Base-by-base conservation (phyloP, 2,797 vertebrate species). In the Petrocephalus sullivani region DNA sequence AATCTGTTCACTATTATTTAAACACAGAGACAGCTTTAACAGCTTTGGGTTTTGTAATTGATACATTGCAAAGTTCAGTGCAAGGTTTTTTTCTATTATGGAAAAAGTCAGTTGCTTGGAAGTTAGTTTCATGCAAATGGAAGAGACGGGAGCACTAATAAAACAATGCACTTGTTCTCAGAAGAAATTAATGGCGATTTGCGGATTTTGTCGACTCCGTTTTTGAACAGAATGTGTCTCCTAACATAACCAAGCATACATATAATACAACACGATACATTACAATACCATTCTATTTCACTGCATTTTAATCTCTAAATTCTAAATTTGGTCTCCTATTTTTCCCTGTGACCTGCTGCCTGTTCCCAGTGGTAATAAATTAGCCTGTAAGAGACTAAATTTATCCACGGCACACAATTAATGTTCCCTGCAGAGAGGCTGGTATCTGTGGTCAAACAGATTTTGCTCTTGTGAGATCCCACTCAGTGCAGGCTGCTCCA, bases 371-470 rank as follows among this genome's bases (percentile, higher is more conserved):
- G 21, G 53, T 56, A 57, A 85, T 85, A 57, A 85, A 85, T 85
- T 85, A 57, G 83, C 83, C 83, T 85, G 53, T 85, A 56, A 57
- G 51, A 57, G 83, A 82, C 83, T 85, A 85, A 85, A 85, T 85
- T 85, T 85, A 85, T 57, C 83, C 49, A 8, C 21, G 23, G 83
- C n/a, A 19, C 83, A 85, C 83, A 85, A 85, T 85, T 85, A 85
- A 85, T 85, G 83, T 28, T 85, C 23, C 83, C 83, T 54, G 28
- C 14, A 0, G 53, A 54, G 83, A 54, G 23, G 83, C 21, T 12
- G 19, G 14, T 85, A 85, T 85, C 83, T 28, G 21, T 57, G 28
- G 49, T 51, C 53, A 85, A 85, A 85, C 83, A 85, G 83, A 85
- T 56, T 51, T 28, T 1, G 2, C 78, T 82, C 78, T 8, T 10